These are phyloP conservation scores for Oryzaephilus surinamensis DNA, from an alignment of 1,140 invertebrate genomes.

Conservation along the genomic window DNA sequence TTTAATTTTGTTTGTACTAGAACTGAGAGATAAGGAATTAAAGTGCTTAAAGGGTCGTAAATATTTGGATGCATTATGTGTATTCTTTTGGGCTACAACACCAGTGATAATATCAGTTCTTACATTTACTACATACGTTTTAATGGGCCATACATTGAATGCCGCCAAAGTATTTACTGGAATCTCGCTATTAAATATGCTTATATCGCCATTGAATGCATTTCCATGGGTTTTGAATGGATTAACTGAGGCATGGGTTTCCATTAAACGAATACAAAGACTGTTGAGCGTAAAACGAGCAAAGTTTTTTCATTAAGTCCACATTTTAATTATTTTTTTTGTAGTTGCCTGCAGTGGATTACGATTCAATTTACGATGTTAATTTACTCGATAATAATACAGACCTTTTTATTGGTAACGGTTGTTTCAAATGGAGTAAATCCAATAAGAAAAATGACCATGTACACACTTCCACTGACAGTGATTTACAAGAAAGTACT, in stretches of 20 bases:
- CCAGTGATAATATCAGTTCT: conserved; percentile 88
- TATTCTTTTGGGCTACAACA: conserved; percentile 99
- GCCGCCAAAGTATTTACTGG: conserved; percentile 90
- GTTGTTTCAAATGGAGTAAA: too few relatives aligned
- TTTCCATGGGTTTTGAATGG: conserved; percentile 99
- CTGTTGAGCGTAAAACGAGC: conserved; percentile 63
- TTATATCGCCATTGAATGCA: conserved; percentile 91
- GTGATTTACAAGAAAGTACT: too few relatives aligned
- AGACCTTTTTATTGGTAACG: too few relatives aligned
- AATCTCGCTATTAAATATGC: conserved; percentile 89
- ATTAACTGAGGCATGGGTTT: conserved; percentile 87
- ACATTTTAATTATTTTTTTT: too few relatives aligned
- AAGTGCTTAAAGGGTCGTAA: conserved; percentile 74
- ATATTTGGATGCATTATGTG: conserved; percentile 97
- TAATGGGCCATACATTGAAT: conserved; percentile 69
- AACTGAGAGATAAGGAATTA: conserved; percentile 58
- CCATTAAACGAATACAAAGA: conserved; percentile 69
- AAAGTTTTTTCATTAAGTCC: too few relatives aligned
- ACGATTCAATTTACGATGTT: too few relatives aligned
- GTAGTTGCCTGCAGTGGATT: too few relatives aligned
- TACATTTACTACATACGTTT: conserved; percentile 82
- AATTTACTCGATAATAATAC: too few relatives aligned
- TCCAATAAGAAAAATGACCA: neutral
- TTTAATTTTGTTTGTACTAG: conserved; percentile 32
- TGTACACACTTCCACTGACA: neutral